phyloP scores from a whole-genome alignment of 2,797 vertebrate genomes.

The Chlorospingus semifuscus region DNA sequence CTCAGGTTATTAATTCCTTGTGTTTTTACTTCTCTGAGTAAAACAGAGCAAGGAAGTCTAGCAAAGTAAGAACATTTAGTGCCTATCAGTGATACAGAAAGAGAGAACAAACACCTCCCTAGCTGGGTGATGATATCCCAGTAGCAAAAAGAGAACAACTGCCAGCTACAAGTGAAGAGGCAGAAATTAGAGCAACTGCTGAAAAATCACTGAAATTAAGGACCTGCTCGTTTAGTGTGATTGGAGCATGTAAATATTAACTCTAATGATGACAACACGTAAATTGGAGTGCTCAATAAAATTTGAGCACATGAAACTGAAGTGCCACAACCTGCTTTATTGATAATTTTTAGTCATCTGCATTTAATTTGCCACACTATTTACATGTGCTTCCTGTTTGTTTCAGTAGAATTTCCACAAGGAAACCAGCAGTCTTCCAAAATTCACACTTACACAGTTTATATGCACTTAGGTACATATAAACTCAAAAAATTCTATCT shows the following conservation, averaged over 20 bases:
- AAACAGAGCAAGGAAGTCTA: not conserved
- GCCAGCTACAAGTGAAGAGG: constrained; percentile 49
- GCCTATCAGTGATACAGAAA: not conserved
- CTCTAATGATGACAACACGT: constrained; percentile 51
- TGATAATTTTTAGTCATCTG: constrained; percentile 30
- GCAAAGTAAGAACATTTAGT: not conserved
- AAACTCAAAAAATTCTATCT: not conserved
- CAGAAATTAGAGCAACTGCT: constrained; percentile 57
- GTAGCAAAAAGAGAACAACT: not conserved
- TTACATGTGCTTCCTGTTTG: not conserved
- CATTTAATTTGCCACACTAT: not conserved
- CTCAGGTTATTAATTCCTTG: not conserved
- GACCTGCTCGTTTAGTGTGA: constrained; percentile 58
- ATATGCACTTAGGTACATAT: not conserved
- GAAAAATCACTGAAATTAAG: constrained; percentile 64
- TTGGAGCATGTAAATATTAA: constrained; percentile 67
- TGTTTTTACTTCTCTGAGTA: not conserved
- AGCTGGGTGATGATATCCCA: not conserved
- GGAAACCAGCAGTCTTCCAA: not conserved
- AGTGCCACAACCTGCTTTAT: constrained; percentile 51
- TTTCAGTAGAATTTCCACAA: not conserved
- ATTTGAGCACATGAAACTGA: constrained; percentile 32
- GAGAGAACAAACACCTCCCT: not conserved
- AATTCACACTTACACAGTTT: not conserved
- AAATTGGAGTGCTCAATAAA: constrained; percentile 65